Percentiles rank a stretch among this genome's conserved stretches.
Evolutionary conservation across 2,113 vertebrate genomes (phyloP).

Genomic region (Microtus ochrogaster): DNA sequence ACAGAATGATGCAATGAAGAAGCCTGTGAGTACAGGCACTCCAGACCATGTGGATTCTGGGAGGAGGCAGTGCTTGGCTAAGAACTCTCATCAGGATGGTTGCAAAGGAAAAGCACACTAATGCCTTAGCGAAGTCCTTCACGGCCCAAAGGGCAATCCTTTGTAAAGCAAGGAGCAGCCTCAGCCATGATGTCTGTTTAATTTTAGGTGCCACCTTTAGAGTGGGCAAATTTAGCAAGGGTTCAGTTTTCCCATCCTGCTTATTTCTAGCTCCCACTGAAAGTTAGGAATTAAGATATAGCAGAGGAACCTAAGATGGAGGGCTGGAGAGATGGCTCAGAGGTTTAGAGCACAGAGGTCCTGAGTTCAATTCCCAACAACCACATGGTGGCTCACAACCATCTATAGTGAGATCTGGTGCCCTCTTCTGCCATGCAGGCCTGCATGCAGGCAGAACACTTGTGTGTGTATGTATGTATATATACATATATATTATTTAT

Average conservation of each 20-base stretch:
- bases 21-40: background rate
- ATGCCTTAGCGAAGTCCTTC: background rate
- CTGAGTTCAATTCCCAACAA: too few relatives aligned
- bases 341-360: too few relatives aligned
- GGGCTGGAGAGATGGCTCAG: too few relatives aligned
- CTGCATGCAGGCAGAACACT: too few relatives aligned
- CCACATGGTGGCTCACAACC: too few relatives aligned
- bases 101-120: background rate
- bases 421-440: too few relatives aligned
- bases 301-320: background rate
- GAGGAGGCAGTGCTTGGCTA: too few relatives aligned
- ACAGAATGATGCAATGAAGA: background rate
- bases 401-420: too few relatives aligned
- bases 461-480: too few relatives aligned
- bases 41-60: background rate
- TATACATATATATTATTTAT: too few relatives aligned
- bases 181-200: background rate
- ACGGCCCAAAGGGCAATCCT: background rate
- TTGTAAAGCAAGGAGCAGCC: accelerated
- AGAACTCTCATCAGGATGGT: background rate
- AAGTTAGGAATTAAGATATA: background rate
- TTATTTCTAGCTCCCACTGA: background rate
- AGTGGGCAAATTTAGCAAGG: background rate
- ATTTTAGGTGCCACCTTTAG: background rate
- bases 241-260: background rate